Evolutionary conservation across 2,113 vertebrate species (phyloP).

Genomic region (Prionailurus viverrinus): DNA sequence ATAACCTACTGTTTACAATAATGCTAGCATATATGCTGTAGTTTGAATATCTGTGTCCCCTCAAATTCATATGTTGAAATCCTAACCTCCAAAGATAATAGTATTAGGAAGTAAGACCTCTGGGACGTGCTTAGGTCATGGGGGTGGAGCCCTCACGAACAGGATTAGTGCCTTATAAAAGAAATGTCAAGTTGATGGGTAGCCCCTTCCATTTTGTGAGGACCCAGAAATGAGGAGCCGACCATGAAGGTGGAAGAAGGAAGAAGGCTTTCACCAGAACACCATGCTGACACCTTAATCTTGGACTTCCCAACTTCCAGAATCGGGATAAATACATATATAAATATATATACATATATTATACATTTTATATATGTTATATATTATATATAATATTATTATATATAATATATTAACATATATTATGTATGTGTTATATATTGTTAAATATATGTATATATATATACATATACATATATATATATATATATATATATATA

Average conservation of each 20-base stretch:
- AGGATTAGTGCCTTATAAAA: background rate
- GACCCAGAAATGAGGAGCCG: background rate
- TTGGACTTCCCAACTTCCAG: background rate
- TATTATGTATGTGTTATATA: no score
- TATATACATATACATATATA: fast-evolving
- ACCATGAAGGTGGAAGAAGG: background rate
- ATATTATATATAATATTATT: no score
- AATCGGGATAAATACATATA: background rate
- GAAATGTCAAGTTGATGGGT: background rate
- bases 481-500: no score
- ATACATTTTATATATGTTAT: no score
- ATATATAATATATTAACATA: no score
- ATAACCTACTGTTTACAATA: background rate
- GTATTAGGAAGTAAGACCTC: background rate
- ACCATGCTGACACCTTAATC: background rate
- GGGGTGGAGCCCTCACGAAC: background rate
- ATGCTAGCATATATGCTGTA: background rate
- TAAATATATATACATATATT: no score
- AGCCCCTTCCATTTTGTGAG: background rate
- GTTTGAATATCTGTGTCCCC: background rate
- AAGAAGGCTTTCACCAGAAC: background rate
- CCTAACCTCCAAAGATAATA: no score
- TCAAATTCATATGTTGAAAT: background rate
- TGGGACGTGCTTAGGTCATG: background rate
- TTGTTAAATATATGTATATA: background rate